Evolutionary conservation across 1,140 invertebrate genomes (phyloP), one percentile per base, ranked within the genome.

Genomic region (Zaprionus camerounensis): DNA sequence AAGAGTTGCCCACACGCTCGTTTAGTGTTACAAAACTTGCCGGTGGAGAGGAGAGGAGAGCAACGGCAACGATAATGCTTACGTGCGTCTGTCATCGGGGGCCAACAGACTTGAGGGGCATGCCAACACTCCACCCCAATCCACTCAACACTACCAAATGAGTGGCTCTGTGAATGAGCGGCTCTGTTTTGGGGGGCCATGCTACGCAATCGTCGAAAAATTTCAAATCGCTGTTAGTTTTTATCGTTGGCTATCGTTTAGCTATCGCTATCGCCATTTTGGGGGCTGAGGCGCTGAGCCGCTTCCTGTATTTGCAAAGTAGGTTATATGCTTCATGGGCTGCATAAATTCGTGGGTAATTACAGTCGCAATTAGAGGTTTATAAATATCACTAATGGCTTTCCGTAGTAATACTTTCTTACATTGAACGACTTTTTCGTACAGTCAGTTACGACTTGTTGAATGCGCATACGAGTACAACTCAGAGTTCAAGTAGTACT

Each of bases 121-220:
- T 65, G 41, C 7, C 41, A 7, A 15, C 15, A 58, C 51, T 46
- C 36, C 64, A 61, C 31, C 51, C 36, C 36, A 46, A 17, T 17
- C 41, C 38, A 41, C 15, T 41, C 38, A 2, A 17, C n/a, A 24
- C 46, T 20, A 24, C 13, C 51, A 62, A 68, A 65, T 46, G 76
- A 58, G 34, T 71, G 74, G 51, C 51, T 17, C 13, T 53, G 26
- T 65, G 51, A 56, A 56, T 56, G 26, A 26, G 17, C n/a, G 55
- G 17, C 31, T 36, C 28, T 56, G 41, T 41, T 7, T 70, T 56
- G 36, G 44, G 63, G n/a, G 62, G 61, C 71, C 38, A 28, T 63
- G 80, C 77, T 87, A 88, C 84, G 83, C 74, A 88, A 87, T 88
- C 84, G 69, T 79, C 63, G 56, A 87, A 87, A 74, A 72, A 87